Evolutionary conservation across 2,113 vertebrate genomes (phyloP).

Genomic region (Serilophus lunatus): DNA sequence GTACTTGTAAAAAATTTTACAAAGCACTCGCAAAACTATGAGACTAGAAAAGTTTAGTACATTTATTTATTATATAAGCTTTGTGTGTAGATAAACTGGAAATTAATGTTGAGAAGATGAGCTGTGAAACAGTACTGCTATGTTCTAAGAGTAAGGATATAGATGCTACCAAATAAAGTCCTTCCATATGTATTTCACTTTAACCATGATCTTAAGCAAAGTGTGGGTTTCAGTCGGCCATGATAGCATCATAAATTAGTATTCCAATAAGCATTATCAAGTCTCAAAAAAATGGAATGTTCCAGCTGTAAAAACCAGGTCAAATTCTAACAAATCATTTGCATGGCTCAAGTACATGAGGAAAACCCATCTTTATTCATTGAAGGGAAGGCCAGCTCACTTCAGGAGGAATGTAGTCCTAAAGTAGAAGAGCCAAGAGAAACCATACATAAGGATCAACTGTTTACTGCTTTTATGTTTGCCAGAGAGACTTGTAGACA

Average conservation of each 20-base stretch:
- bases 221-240: neutral
- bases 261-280: neutral
- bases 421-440: neutral
- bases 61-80: neutral
- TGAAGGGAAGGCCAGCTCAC: neutral
- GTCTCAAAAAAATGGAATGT: neutral
- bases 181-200: neutral
- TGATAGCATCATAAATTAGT: neutral
- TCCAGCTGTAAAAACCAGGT: neutral
- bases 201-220: neutral
- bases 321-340: neutral
- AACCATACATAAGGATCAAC: neutral
- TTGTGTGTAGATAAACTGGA: neutral
- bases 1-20: neutral
- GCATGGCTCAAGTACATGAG: neutral
- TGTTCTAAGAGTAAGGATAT: neutral
- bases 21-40: neutral
- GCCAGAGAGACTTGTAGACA: neutral
- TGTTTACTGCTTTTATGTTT: neutral
- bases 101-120: neutral
- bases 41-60: neutral
- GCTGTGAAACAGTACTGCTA: neutral
- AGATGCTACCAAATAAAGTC: neutral
- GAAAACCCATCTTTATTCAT: neutral
- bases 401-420: neutral